phyloP scores from a whole-genome alignment of 2,113 vertebrate genomes.

The Actinemys pallida region DNA sequence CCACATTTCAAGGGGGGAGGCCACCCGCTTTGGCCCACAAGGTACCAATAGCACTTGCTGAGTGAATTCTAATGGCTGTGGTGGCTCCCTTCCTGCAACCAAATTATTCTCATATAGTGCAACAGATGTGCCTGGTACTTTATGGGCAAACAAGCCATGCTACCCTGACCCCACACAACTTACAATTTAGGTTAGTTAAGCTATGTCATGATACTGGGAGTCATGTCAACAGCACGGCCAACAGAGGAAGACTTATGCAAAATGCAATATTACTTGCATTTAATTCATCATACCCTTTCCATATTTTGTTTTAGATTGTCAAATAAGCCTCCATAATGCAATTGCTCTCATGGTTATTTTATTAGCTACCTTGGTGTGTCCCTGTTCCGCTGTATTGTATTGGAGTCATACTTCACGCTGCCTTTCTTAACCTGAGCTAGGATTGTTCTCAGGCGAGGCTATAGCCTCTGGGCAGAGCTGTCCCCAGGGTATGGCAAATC shows the following conservation, averaged over 20 bases:
- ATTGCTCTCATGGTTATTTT: accelerated
- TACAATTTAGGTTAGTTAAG: neutral
- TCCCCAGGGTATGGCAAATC: too few species aligned
- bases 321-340: neutral
- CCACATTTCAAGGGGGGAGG: neutral
- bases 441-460: neutral
- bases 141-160: neutral
- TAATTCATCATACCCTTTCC: accelerated
- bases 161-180: neutral
- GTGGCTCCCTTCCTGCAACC: neutral
- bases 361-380: neutral
- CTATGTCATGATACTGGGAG: accelerated
- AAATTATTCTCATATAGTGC: accelerated
- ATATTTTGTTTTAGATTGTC: neutral
- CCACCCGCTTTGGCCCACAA: neutral
- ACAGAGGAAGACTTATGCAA: neutral
- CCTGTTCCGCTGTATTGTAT: accelerated
- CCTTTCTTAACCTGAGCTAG: neutral
- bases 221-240: neutral
- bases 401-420: neutral
- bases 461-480: accelerated
- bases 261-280: neutral
- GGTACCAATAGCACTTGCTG: accelerated
- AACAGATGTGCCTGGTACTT: accelerated
- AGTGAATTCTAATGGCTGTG: neutral